A percentile compares a stretch with the other conserved stretches of the same genome.
These are phyloP conservation scores for Pogona vitticeps DNA, from an alignment of 2,113 vertebrate species.

Conservation along the genomic window DNA sequence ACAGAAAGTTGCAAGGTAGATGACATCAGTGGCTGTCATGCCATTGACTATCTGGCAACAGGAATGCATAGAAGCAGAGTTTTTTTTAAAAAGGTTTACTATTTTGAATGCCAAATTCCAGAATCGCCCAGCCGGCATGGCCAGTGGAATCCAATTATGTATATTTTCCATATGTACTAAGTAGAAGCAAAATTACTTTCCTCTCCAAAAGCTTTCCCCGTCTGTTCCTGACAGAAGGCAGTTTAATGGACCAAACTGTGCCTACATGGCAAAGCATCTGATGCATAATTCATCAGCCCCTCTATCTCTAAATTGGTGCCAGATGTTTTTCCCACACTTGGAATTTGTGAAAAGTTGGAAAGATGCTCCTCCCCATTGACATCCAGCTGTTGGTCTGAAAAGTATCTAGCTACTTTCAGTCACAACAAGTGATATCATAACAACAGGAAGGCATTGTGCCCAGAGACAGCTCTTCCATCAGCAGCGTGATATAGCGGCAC, in stretches of 20 bases:
- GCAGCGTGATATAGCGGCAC: neutral
- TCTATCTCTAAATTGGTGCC: constrained; percentile 49
- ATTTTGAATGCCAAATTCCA: too few relatives aligned
- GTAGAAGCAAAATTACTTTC: constrained; percentile 29
- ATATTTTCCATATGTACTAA: neutral
- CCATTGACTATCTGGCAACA: neutral
- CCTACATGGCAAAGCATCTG: constrained; percentile 48
- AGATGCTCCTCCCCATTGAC: constrained; percentile 39
- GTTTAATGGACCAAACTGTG: constrained; percentile 51
- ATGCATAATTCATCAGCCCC: constrained; percentile 59
- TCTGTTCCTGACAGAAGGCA: constrained; percentile 10
- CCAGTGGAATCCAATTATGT: too few relatives aligned
- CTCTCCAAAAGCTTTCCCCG: neutral
- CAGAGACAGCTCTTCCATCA: neutral
- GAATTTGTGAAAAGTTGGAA: constrained; percentile 51
- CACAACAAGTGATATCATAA: neutral
- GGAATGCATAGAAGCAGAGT: too few relatives aligned
- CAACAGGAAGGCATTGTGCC: neutral
- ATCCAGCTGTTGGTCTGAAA: constrained; percentile 64
- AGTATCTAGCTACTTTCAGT: constrained; percentile 45
- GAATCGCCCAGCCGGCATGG: too few relatives aligned
- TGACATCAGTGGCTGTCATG: constrained; percentile 2
- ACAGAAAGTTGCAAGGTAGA: neutral
- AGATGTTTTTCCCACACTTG: constrained; percentile 43
- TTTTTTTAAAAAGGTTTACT: too few relatives aligned